Evolutionary conservation across 2,888 invertebrate genomes (phyloP).

Genomic region (Parelbella ahira): DNA sequence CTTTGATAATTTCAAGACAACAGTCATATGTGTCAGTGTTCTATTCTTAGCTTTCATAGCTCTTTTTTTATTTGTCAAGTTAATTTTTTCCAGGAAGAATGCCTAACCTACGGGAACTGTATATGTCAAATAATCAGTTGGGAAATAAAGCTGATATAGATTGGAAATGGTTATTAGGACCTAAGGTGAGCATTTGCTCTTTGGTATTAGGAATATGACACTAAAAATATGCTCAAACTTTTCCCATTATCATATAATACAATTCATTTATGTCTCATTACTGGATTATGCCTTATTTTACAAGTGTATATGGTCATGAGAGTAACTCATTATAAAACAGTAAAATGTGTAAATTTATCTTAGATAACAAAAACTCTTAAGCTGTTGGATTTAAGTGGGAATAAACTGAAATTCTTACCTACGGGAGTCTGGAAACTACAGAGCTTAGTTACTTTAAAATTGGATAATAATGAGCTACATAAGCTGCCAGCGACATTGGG

Average conservation of each 20-base stretch:
- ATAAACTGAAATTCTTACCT: conserved; percentile 79
- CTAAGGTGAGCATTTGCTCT: conserved; percentile 42
- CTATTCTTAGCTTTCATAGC: too few relatives aligned
- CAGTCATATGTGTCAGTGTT: too few relatives aligned
- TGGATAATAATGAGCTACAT: conserved; percentile 82
- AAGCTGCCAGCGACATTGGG: conserved; percentile 84
- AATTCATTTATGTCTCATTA: not conserved
- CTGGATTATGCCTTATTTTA: too few relatives aligned
- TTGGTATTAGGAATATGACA: too few relatives aligned
- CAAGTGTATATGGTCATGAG: too few relatives aligned
- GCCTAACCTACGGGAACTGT: conserved; percentile 81
- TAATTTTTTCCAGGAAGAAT: conserved; percentile 57
- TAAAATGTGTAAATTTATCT: not conserved
- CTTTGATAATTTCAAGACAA: too few relatives aligned
- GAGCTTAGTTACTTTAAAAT: conserved; percentile 81
- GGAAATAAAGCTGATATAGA: conserved; percentile 72
- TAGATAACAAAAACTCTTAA: conserved; percentile 75
- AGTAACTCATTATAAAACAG: too few relatives aligned
- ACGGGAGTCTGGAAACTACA: conserved; percentile 82
- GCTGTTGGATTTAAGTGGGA: conserved; percentile 83
- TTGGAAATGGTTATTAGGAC: conserved; percentile 85
- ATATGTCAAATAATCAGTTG: conserved; percentile 83
- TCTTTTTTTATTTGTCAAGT: too few relatives aligned
- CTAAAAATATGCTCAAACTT: too few relatives aligned
- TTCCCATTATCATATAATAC: too few relatives aligned